phyloP scores from a whole-genome alignment of 2,797 vertebrate genomes.

The Borostomias antarcticus region DNA sequence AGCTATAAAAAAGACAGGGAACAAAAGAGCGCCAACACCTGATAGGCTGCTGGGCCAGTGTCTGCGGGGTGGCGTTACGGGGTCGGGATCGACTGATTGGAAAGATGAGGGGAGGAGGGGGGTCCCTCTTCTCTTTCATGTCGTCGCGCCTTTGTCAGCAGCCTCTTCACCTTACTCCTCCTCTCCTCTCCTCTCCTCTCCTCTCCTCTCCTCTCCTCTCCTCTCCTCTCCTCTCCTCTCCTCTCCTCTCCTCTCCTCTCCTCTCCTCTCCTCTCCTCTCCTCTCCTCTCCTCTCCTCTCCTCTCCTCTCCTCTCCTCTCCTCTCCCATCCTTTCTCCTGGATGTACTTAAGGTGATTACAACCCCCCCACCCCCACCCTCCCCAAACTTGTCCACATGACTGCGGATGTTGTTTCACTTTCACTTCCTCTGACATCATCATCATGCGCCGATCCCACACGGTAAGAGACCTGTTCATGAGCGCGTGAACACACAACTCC shows the following conservation, averaged over 20 bases:
- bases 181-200: background rate
- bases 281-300: too few species aligned
- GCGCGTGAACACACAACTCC: slow-evolving; percentile 44
- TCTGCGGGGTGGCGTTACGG: slow-evolving; percentile 56
- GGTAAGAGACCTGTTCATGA: slow-evolving; percentile 25
- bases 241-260: background rate
- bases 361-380: background rate
- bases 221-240: background rate
- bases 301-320: background rate
- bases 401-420: background rate
- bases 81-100: slow-evolving; percentile 44
- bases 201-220: background rate
- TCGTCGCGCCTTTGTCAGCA: background rate
- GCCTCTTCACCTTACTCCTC: background rate
- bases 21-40: slow-evolving; percentile 62
- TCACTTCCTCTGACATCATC: slow-evolving; percentile 21
- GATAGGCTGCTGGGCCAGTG: too few species aligned
- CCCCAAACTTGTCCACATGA: background rate
- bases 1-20: slow-evolving; percentile 48
- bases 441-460: background rate
- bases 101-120: slow-evolving; percentile 22
- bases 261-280: background rate
- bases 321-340: background rate
- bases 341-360: background rate
- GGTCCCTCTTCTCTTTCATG: slow-evolving; percentile 2